Evolutionary conservation across 2,797 vertebrate genomes (phyloP).

Genomic region (Sebastes matsubarae): DNA sequence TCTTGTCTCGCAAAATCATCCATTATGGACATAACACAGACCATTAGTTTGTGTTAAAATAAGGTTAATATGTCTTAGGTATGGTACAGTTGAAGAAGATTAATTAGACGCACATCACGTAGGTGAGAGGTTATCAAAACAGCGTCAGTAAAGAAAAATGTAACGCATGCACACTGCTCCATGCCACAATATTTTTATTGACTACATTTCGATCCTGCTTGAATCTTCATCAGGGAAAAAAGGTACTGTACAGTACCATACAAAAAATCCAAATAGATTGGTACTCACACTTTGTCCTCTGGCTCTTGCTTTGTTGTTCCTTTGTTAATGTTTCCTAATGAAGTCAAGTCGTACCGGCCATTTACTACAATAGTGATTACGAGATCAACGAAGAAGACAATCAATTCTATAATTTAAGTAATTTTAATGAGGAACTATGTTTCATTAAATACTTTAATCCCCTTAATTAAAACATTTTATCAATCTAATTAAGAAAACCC

Average conservation of each 20-base stretch:
- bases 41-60: not conserved
- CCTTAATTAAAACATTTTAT: constrained; percentile 31
- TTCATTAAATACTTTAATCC: constrained; percentile 24
- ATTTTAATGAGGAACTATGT: constrained; percentile 20
- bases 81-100: too few species aligned
- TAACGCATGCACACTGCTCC: rapidly evolving
- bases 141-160: too few species aligned
- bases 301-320: not conserved
- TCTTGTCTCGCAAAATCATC: not conserved
- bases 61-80: not conserved
- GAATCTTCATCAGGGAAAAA: too few species aligned
- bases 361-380: not conserved
- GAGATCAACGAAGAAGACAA: constrained; percentile 7
- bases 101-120: too few species aligned
- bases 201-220: not conserved
- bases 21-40: not conserved
- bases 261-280: not conserved
- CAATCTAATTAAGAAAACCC: constrained; percentile 29
- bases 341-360: not conserved
- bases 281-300: not conserved
- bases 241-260: not conserved
- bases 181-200: not conserved
- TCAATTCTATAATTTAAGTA: constrained; percentile 15
- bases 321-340: not conserved
- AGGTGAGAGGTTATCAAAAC: too few species aligned